Percentiles rank a stretch among this genome's conserved stretches.
Evolutionary conservation across 2,113 vertebrate genomes (phyloP).

Genomic region (Macquaria australasica): DNA sequence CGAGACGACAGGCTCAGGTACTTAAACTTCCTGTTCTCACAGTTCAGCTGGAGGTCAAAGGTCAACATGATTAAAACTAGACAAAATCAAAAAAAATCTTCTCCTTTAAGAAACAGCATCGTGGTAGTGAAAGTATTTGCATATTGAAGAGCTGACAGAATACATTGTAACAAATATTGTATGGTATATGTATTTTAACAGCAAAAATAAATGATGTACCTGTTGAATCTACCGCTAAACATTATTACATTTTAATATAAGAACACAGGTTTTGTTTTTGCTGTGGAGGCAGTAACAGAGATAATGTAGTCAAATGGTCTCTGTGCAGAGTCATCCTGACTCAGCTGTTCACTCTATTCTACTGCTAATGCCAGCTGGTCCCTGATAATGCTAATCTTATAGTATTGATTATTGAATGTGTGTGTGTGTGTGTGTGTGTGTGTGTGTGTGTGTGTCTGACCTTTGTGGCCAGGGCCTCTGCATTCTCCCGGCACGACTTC

Average conservation of each 20-base stretch:
- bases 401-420: slow-evolving; percentile 24
- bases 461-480: slow-evolving; percentile 87
- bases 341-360: slow-evolving; percentile 10
- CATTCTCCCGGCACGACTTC: slow-evolving; percentile 87
- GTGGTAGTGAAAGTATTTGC: not conserved
- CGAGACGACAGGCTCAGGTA: slow-evolving; percentile 85
- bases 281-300: slow-evolving; percentile 4
- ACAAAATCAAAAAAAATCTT: not conserved
- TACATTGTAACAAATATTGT: no score
- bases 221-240: not conserved
- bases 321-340: slow-evolving; percentile 55
- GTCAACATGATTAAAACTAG: not conserved
- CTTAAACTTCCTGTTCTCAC: slow-evolving; percentile 88
- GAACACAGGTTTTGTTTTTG: not conserved
- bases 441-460: slow-evolving; percentile 54
- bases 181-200: no score
- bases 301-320: not conserved
- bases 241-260: not conserved
- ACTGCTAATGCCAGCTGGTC: slow-evolving; percentile 34
- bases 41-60: slow-evolving; percentile 80
- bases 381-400: slow-evolving; percentile 40
- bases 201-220: not conserved
- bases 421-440: slow-evolving; percentile 4
- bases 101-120: not conserved
- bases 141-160: not conserved